phyloP scores from a whole-genome alignment of 2,113 vertebrate genomes.

The Malurus melanocephalus region DNA sequence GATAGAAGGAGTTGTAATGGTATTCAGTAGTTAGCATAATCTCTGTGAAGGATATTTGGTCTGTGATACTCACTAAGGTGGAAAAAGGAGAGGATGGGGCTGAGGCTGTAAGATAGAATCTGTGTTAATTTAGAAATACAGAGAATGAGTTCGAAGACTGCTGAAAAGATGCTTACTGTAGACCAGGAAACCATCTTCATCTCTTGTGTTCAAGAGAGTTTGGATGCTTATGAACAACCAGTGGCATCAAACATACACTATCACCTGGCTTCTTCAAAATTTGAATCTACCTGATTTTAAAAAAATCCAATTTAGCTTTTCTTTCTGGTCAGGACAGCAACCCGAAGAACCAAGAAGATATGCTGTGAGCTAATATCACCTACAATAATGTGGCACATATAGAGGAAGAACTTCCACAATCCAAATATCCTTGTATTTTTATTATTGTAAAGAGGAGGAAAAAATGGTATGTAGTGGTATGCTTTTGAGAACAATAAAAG shows the following conservation, averaged over 20 bases:
- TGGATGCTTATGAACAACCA: not conserved
- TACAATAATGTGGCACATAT: not conserved
- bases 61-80: not conserved
- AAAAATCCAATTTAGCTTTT: not conserved
- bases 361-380: not conserved
- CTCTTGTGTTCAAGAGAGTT: not conserved
- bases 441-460: not conserved
- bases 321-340: not conserved
- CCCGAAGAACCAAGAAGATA: not conserved
- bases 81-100: not conserved
- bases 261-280: not conserved
- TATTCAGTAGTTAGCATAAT: not conserved
- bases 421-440: not conserved
- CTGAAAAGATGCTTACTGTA: not conserved
- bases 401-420: not conserved
- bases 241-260: not conserved
- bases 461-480: not conserved
- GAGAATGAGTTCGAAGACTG: not conserved
- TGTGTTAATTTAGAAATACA: not conserved
- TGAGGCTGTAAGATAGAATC: not conserved
- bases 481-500: not conserved
- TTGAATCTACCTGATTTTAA: not conserved
- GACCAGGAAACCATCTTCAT: not conserved
- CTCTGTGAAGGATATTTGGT: not conserved
- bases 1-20: not conserved